A percentile compares a stretch with the other conserved stretches of the same genome.
phyloP scores from a whole-genome alignment of 1,140 invertebrate species.

The Rhyzopertha dominica region DNA sequence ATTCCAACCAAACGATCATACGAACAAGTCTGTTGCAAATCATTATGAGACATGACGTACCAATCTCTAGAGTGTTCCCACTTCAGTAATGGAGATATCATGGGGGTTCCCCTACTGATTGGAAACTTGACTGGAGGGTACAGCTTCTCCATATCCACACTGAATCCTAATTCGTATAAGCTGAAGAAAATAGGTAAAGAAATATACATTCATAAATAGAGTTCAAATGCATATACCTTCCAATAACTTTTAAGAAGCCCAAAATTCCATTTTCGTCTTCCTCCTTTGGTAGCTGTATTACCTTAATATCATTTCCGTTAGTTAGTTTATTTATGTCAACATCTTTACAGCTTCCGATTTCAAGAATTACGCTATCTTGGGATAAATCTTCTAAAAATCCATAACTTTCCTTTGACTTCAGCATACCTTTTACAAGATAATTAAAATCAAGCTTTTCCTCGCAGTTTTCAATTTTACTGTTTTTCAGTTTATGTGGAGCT shows the following conservation, averaged over 20 bases:
- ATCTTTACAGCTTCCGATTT: not conserved
- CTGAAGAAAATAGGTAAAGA: too few relatives aligned
- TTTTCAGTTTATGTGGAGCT: too few relatives aligned
- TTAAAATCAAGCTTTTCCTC: not conserved
- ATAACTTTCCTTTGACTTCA: not conserved
- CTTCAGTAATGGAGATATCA: conserved; percentile 52
- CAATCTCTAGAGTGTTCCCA: conserved; percentile 58
- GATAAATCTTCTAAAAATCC: too few relatives aligned
- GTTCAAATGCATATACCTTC: too few relatives aligned
- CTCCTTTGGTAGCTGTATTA: not conserved
- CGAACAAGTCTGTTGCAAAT: too few relatives aligned
- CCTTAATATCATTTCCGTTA: not conserved
- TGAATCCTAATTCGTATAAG: conserved; percentile 53
- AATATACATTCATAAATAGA: too few relatives aligned
- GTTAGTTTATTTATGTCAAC: not conserved
- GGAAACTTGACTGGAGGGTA: conserved; percentile 52
- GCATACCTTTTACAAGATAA: not conserved
- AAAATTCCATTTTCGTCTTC: not conserved
- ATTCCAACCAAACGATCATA: too few relatives aligned
- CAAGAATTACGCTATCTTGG: not conserved
- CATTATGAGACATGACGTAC: too few relatives aligned
- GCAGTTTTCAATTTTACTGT: not conserved
- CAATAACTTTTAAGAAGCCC: conserved; percentile 1
- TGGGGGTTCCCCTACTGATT: conserved; percentile 56
- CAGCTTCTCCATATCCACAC: conserved; percentile 48